Conservation (phyloP, 1,140 invertebrate species). For the Penaeus vannamei region DNA sequence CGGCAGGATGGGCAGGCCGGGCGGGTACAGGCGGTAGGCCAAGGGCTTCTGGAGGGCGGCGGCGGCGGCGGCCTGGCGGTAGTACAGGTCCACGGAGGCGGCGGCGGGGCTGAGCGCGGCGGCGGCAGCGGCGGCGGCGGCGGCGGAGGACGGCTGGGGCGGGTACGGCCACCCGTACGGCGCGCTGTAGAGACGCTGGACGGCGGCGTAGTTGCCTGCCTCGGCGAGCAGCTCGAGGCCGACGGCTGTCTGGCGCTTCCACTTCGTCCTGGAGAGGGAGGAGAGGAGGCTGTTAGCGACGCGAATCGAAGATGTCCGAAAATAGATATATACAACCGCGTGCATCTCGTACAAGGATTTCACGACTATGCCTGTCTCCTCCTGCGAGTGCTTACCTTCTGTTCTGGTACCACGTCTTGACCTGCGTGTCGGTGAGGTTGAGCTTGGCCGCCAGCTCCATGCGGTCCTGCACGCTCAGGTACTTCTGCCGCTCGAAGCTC, state of each 20-base stretch:
- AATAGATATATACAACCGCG: neutral
- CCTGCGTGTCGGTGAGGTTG: conserved; percentile 59
- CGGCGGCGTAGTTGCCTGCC: conserved; percentile 61
- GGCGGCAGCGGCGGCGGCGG: conserved; percentile 74
- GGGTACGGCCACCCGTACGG: conserved; percentile 80
- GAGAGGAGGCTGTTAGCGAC: too few species aligned
- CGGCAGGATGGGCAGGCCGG: conserved; percentile 58
- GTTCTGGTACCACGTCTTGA: conserved; percentile 65
- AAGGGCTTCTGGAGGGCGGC: conserved; percentile 88
- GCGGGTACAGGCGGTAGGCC: conserved; percentile 79
- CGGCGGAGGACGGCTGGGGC: conserved; percentile 75
- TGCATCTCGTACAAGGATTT: too few species aligned
- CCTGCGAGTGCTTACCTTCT: conserved; percentile 41
- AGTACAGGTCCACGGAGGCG: conserved; percentile 75
- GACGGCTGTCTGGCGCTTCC: conserved; percentile 58
- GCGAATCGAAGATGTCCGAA: neutral
- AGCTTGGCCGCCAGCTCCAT: conserved; percentile 62
- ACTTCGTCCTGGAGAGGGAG: conserved; percentile 45
- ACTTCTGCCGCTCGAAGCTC: conserved; percentile 61
- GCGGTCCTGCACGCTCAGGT: conserved; percentile 62
- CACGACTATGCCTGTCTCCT: neutral
- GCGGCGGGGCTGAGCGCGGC: conserved; percentile 73
- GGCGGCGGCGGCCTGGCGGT: conserved; percentile 71
- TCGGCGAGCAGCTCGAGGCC: conserved; percentile 55
- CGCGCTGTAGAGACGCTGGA: conserved; percentile 55